Conservation (phyloP, 2,888 invertebrate genomes). For the Halictus ligatus region DNA sequence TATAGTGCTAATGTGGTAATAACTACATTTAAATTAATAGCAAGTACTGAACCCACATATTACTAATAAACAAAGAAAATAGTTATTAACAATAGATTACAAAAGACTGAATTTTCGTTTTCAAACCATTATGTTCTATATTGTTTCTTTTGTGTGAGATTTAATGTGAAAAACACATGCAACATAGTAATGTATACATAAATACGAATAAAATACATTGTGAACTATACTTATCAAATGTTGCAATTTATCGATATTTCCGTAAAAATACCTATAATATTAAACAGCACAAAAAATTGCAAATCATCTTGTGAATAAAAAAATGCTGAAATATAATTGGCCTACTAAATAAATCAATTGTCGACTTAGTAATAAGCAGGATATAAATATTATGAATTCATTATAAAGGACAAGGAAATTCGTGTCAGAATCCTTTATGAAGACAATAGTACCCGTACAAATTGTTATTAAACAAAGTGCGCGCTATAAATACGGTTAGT, state of each 20-base stretch:
- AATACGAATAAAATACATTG: background rate
- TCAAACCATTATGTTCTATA: background rate
- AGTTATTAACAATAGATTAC: background rate
- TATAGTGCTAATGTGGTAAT: too few relatives aligned
- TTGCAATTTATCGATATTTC: background rate
- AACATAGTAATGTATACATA: background rate
- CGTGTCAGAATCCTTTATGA: background rate
- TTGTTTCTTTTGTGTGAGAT: background rate
- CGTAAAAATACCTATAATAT: background rate
- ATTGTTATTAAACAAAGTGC: conserved; percentile 17
- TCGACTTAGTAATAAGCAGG: background rate
- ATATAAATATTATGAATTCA: background rate
- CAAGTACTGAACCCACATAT: background rate
- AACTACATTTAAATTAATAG: too few relatives aligned
- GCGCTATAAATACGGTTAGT: background rate
- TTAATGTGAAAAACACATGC: background rate
- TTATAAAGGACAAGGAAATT: background rate
- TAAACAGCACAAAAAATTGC: background rate
- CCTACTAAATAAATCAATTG: background rate
- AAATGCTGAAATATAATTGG: background rate
- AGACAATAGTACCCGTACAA: background rate
- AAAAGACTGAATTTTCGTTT: background rate
- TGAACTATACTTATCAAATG: too few relatives aligned
- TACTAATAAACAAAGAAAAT: background rate
- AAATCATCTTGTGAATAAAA: background rate